Conservation (phyloP, 2,888 invertebrate species). For the Rutpela maculata region DNA sequence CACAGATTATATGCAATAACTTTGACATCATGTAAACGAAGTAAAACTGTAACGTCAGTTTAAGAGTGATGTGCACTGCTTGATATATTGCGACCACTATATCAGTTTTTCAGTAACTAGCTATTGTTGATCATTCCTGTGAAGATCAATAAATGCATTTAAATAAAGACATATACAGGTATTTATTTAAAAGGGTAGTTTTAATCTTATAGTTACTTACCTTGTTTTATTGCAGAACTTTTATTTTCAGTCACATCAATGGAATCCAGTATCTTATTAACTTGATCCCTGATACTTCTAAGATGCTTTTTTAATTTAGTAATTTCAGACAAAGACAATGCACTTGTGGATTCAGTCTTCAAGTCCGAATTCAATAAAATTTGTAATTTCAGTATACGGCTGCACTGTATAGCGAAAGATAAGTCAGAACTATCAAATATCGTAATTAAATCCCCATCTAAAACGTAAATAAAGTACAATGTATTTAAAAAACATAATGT, state of each 20-base stretch:
- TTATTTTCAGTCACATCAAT: constrained; percentile 71
- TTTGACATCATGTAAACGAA: too few species aligned
- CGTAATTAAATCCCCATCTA: constrained; percentile 83
- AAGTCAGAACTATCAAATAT: constrained; percentile 83
- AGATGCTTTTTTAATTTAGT: constrained; percentile 73
- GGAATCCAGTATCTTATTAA: constrained; percentile 77
- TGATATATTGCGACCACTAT: too few species aligned
- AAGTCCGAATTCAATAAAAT: constrained; percentile 74
- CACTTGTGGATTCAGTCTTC: constrained; percentile 62
- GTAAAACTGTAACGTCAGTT: too few species aligned
- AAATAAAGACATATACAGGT: background rate
- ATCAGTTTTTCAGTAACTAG: too few species aligned
- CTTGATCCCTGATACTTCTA: constrained; percentile 77
- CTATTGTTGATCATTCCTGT: background rate
- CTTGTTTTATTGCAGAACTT: constrained; percentile 52
- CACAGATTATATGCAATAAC: too few species aligned
- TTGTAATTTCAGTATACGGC: constrained; percentile 80
- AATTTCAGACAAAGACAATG: constrained; percentile 70
- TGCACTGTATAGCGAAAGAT: constrained; percentile 82
- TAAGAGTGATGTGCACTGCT: too few species aligned
- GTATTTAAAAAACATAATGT: background rate
- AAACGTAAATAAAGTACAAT: constrained; percentile 55
- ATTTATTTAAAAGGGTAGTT: background rate
- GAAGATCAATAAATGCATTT: background rate
- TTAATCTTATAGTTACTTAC: constrained; percentile 47